These are phyloP conservation scores for Aphaenogaster floridana DNA, from an alignment of 1,140 invertebrate species.

Conservation along the genomic window DNA sequence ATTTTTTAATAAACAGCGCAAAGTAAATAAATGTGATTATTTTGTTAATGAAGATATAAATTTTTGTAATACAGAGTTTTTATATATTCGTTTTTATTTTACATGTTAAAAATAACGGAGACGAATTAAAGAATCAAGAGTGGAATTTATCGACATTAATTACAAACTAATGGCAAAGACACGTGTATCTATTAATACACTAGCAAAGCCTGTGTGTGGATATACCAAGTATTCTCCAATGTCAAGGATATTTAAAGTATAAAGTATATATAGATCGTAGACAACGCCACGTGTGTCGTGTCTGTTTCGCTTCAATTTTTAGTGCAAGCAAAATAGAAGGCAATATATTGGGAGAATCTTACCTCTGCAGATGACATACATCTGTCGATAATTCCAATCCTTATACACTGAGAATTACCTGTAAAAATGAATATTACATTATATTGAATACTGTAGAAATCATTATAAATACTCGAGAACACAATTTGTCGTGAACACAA, in stretches of 20 bases:
- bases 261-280: not conserved
- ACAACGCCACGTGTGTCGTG: not conserved
- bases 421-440: slow-evolving; percentile 31
- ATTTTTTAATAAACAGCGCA: slow-evolving; percentile 3
- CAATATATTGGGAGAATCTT: not conserved
- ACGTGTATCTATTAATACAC: not conserved
- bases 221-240: not conserved
- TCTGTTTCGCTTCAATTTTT: not conserved
- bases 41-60: not conserved
- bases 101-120: not conserved
- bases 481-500: not conserved
- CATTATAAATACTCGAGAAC: not conserved
- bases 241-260: slow-evolving; percentile 33
- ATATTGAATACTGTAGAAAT: not conserved
- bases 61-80: not conserved
- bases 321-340: not conserved
- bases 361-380: slow-evolving; percentile 7
- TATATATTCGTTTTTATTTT: not conserved
- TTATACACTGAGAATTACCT: slow-evolving; percentile 4
- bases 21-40: slow-evolving; percentile 5
- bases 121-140: not conserved
- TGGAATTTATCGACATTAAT: slow-evolving; percentile 4
- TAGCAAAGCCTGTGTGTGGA: not conserved
- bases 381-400: not conserved
- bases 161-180: not conserved